A percentile compares a stretch with the other conserved stretches of the same genome.
phyloP scores from a whole-genome alignment of 2,797 vertebrate genomes.

The Leuciscus waleckii region DNA sequence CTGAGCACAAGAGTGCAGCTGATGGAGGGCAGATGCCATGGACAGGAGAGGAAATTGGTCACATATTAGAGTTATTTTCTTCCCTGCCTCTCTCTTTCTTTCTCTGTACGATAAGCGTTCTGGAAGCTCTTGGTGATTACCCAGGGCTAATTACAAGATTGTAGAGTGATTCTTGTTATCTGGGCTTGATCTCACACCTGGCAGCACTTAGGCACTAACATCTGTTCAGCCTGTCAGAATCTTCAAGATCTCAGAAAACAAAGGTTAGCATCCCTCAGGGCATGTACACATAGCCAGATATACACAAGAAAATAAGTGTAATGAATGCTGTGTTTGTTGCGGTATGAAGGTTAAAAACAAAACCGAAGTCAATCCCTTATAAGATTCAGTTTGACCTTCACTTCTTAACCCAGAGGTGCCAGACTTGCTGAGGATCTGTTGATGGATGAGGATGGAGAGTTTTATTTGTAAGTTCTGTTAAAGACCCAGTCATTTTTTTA shows the following conservation, averaged over 20 bases:
- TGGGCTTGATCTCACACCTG: conserved; percentile 53
- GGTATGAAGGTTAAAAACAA: background rate
- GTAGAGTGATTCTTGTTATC: conserved; percentile 47
- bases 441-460: conserved; percentile 13
- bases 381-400: conserved; percentile 39
- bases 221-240: conserved; percentile 41
- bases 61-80: conserved; percentile 52
- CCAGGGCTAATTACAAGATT: conserved; percentile 51
- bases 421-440: conserved; percentile 12
- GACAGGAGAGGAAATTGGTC: conserved; percentile 49
- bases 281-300: conserved; percentile 7
- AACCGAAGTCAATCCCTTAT: conserved; percentile 2
- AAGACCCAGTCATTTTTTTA: background rate
- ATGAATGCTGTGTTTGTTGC: background rate
- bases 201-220: conserved; percentile 47
- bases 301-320: background rate
- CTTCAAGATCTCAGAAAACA: conserved; percentile 32
- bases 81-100: conserved; percentile 24
- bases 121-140: conserved; percentile 49
- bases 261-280: conserved; percentile 32
- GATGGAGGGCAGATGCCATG: conserved; percentile 51
- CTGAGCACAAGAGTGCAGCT: conserved; percentile 30
- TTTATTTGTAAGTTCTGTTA: conserved; percentile 29
- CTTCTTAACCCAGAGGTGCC: conserved; percentile 15
- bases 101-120: conserved; percentile 20